phyloP scores from a whole-genome alignment of 2,888 invertebrate species.

The Bembecia ichneumoniformis region DNA sequence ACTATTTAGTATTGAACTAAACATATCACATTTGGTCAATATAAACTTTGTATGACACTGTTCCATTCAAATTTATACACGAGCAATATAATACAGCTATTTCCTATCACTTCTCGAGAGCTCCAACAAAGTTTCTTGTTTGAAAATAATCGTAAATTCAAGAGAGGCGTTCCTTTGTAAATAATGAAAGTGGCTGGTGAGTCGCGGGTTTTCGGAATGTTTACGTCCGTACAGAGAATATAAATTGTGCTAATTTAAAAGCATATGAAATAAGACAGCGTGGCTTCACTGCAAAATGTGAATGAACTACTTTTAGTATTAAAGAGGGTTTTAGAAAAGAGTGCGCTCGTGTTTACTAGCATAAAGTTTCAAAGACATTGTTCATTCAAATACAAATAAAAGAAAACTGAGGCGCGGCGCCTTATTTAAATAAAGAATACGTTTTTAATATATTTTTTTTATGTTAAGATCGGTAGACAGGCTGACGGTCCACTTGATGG shows the following conservation, averaged over 20 bases:
- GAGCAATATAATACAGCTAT: no score
- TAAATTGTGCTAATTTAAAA: slow-evolving; percentile 44
- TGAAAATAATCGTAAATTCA: slow-evolving; percentile 26
- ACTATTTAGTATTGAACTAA: no score
- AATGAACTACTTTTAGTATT: not conserved
- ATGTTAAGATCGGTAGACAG: no score
- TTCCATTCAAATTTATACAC: no score
- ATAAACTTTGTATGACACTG: no score
- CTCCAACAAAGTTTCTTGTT: not conserved
- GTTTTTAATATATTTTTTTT: no score
- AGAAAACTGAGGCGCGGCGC: no score
- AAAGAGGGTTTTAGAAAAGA: not conserved
- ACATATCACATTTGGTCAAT: no score
- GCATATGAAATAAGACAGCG: slow-evolving; percentile 19
- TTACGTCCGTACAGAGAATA: slow-evolving; percentile 34
- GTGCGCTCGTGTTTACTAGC: no score
- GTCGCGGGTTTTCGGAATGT: slow-evolving; percentile 28
- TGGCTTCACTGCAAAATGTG: slow-evolving; percentile 1
- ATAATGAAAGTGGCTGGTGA: slow-evolving; percentile 37
- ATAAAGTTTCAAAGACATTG: not conserved
- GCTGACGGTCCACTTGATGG: no score
- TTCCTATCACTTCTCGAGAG: not conserved
- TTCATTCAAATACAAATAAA: not conserved
- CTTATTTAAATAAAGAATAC: no score
- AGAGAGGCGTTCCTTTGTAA: slow-evolving; percentile 24